Base-by-base conservation (phyloP, 2,888 invertebrate genomes). In the Caenorhabditis sulstoni region DNA sequence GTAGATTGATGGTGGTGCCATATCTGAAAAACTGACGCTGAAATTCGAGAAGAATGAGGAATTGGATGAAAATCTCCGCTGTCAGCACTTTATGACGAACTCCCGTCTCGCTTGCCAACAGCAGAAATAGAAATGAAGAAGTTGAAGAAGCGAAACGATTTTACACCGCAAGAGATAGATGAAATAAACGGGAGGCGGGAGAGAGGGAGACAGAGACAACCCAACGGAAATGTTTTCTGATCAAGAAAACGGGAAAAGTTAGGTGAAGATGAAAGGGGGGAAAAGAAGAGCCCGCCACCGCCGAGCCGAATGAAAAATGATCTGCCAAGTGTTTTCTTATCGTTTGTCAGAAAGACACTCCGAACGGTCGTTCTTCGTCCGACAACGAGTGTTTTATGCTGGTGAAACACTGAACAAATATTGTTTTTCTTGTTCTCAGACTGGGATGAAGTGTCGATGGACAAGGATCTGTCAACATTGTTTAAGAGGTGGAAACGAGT, bases 1-100 rank as follows among this genome's bases (percentile, higher is more conserved):
- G 81, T 88, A 86, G 61, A 89, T 89, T 68, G 85, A 71, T 45
- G 89, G 89, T 66, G 89, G 89, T n/a, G 89, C 87, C 89, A 89
- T 89, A 35, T 45, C 75, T 75, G 55, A 16, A 74, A 49, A 8
- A 8, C 16, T 8, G 37, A 14, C 37, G 5, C n/a, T 23, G 22
- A 50, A n/a, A 37, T 12, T 35, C 35, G 39, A 16, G 1, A 35
- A 9, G 11, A 39, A n/a, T 57, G 37, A 4, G 39, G 37, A 57
- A 20, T 4, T 1, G 45, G 35, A 22, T 3, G 18, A 29, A 61
- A 22, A 49, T 22, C 9, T 12, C 14, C 37, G 35, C 23, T 53
- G 23, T 29, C 35, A 61, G 14, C 18, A 29, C 18, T 47, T n/a
- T n/a, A 49, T 12, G 37, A 45, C 41, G 47, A 44, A 47, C 52